Base-by-base conservation (phyloP, 2,113 vertebrate species). In the Eleginops maclovinus region DNA sequence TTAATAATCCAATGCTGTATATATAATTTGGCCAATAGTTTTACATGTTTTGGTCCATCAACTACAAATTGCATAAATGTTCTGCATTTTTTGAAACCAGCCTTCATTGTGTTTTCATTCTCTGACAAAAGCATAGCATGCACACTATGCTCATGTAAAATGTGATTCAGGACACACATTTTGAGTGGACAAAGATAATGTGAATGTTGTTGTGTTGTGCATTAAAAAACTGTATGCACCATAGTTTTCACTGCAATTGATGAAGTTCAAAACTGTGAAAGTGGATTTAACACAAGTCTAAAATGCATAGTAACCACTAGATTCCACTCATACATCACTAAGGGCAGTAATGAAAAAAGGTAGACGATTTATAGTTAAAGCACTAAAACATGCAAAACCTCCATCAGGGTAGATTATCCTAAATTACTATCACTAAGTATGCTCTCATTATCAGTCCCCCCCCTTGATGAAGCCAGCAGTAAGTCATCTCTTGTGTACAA, bases 321-420 rank as follows among this genome's bases (percentile, higher is more conserved):
- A 51, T 63, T 60, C 47, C 17, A 56, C 28, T 76, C 49, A 54
- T 17, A 65, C 12, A 47, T 62, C 41, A 50, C 51, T 73, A 10
- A 17, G 68, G 71, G 24, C 11, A 21, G 53, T 31, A 22, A 65
- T 75, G 13, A 43, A 8, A 43, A 59, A 79, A 79, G 24, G 44
- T 68, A 49, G 60, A 36, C 5, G 3, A 55, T 70, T 59, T 56
- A 67, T 78, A 64, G 74, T 68, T 53, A 56, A 82, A 82, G 79
- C 73, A 77, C 60, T 77, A 53, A 84, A 79, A 84, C 77, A 84
- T 77, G 61, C 51, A 79, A 64, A 79, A 85, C 69, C 47, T 72
- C 43, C 21, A 53, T 79, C 36, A 47, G 69, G n/a, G 24, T 41
- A 55, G 60, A 50, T 72, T 12, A 11, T 40, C 54, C 61, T 59